Evolutionary conservation across 2,888 invertebrate genomes (phyloP).

Genomic region (Zeuzera pyrina): DNA sequence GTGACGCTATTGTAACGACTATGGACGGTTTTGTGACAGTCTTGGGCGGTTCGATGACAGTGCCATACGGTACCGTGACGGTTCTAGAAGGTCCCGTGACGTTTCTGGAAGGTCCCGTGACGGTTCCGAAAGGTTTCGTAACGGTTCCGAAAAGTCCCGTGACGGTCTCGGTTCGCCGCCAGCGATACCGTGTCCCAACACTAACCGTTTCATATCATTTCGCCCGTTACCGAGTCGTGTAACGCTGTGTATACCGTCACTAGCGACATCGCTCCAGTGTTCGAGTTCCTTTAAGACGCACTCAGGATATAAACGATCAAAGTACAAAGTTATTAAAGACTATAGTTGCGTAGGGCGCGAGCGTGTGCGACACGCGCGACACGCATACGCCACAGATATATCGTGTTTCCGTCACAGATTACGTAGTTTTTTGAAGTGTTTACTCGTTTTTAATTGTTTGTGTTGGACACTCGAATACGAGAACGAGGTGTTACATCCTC

Average conservation of each 20-base stretch:
- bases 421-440: conserved; percentile 45
- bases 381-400: conserved; percentile 10
- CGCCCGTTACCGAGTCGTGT: background rate
- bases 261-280: conserved; percentile 13
- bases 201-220: no score
- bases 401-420: conserved; percentile 10
- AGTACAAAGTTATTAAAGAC: conserved; percentile 23
- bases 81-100: no score
- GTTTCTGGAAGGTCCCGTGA: no score
- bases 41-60: no score
- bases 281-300: conserved; percentile 24
- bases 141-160: no score
- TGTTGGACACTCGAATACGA: conserved; percentile 6
- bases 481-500: conserved; percentile 5
- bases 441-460: conserved; percentile 36
- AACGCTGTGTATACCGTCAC: background rate
- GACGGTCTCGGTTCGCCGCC: no score
- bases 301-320: conserved; percentile 30
- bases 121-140: no score
- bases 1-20: no score
- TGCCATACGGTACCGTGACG: no score
- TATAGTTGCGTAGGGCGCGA: conserved; percentile 14
- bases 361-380: conserved; percentile 3
- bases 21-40: no score
- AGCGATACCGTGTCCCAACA: no score